Evolutionary conservation across 2,797 vertebrate species (phyloP).

Genomic region (Chelmon rostratus): DNA sequence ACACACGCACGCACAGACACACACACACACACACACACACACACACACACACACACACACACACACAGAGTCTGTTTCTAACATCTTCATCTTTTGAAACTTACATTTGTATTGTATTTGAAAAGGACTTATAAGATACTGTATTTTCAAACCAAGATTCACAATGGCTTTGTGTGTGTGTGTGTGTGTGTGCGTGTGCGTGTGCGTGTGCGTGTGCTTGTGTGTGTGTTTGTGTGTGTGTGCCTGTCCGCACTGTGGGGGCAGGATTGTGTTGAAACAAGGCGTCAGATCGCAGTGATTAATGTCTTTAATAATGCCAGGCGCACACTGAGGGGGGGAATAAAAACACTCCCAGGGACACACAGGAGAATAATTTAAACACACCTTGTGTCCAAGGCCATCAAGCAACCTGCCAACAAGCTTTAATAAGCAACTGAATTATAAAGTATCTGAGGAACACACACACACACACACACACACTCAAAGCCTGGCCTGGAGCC

Average conservation of each 20-base stretch:
- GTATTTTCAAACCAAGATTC: slow-evolving; percentile 1
- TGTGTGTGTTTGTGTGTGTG: slow-evolving; percentile 28
- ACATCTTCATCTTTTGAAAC: neutral
- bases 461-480: slow-evolving; percentile 17
- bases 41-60: neutral
- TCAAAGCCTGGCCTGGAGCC: no score
- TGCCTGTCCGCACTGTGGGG: slow-evolving; percentile 17
- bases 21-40: neutral
- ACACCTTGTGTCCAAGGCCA: slow-evolving; percentile 63
- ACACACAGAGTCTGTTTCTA: neutral
- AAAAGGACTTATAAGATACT: neutral
- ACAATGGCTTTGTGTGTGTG: neutral
- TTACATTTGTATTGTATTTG: neutral
- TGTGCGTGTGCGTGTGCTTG: slow-evolving; percentile 11
- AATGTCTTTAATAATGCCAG: slow-evolving; percentile 83
- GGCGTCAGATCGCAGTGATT: slow-evolving; percentile 72
- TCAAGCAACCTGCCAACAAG: slow-evolving; percentile 78
- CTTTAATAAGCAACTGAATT: slow-evolving; percentile 75
- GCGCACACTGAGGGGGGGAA: slow-evolving; percentile 66
- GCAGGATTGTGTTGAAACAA: slow-evolving; percentile 64
- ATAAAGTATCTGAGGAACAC: slow-evolving; percentile 41
- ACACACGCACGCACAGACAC: no score
- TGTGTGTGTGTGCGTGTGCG: slow-evolving; percentile 20
- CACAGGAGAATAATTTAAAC: slow-evolving; percentile 70
- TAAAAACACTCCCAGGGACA: slow-evolving; percentile 65